These are phyloP conservation scores for Hyaena hyaena DNA, from an alignment of 2,113 vertebrate genomes.

Conservation along the genomic window DNA sequence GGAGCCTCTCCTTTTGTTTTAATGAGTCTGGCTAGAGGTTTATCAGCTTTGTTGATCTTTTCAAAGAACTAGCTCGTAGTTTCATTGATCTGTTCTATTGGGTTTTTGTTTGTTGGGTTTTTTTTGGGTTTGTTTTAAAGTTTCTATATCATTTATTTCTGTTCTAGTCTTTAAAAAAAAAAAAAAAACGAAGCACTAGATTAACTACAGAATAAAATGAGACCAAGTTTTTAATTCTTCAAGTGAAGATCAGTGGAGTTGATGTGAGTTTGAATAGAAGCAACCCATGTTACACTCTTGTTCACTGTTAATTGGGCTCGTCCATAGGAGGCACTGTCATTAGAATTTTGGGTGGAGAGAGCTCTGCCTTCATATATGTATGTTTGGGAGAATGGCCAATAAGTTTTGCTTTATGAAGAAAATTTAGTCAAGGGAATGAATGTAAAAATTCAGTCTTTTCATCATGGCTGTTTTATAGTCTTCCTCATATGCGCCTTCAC, in stretches of 20 bases:
- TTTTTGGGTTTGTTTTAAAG: not conserved
- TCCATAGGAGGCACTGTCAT: not conserved
- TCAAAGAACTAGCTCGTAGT: not conserved
- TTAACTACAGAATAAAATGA: slow-evolving; percentile 23
- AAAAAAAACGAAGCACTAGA: not conserved
- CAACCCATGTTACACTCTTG: not conserved
- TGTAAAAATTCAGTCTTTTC: not conserved
- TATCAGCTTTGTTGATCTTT: not conserved
- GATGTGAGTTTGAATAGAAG: slow-evolving; percentile 6
- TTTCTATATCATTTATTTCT: not conserved
- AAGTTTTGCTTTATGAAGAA: not conserved
- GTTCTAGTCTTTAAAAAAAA: not conserved
- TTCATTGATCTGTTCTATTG: not conserved
- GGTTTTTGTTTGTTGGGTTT: no score
- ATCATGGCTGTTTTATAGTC: not conserved
- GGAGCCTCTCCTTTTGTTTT: not conserved
- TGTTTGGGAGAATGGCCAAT: not conserved
- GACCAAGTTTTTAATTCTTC: slow-evolving; percentile 11
- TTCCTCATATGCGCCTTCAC: not conserved
- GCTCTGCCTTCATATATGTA: not conserved
- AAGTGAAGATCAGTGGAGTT: not conserved
- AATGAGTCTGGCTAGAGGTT: not conserved
- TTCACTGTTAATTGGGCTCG: slow-evolving; percentile 7
- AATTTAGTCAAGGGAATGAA: not conserved
- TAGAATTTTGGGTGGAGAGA: not conserved